Evolutionary conservation across 2,797 vertebrate species (phyloP), one percentile per base, ranked within the genome.

Genomic region (Rhabdomys pumilio): DNA sequence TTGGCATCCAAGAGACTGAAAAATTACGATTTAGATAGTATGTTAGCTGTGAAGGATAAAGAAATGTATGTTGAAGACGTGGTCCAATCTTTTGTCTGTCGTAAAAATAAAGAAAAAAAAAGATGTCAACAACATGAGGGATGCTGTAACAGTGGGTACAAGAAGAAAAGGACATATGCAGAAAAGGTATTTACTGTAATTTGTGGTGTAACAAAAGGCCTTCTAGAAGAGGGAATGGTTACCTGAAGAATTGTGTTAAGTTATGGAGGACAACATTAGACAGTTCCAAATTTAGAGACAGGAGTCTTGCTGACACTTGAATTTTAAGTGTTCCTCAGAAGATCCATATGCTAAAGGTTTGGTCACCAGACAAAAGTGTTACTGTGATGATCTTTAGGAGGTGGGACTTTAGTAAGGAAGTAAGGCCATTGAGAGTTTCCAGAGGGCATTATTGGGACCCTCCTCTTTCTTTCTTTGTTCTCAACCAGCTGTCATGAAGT

Each of bases 151-250:
- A 0, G 7, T 89, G 61, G 22, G 1, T 47, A 93, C 19, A 31
- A 80, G 29, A 81, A 94, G 12, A 91, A 53, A 83, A 8, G 0
- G 22, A 17, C 73, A 17, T 4, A 86, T 11, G 2, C 13, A 75
- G 24, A 13, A 12, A 53, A 17, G 7, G 44, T 75, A 82, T n/a
- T 79, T 14, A 69, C 0, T 24, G 6, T 13, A 34, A 1, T 93
- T 38, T 53, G 29, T 80, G 20, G 29, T 81, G 61, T 50, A 20
- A 87, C 12, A 59, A 31, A 92, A 90, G 41, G 3, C 41, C 29
- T 77, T 92, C 17, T 29, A 83, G 81, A 95, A 65, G 15, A 94
- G 86, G 29, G 19, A 4, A 22, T 10, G 41, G 57, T 93, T 89
- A 87, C 41, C 55, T 95, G 77, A 34, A 3, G 17, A 1, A 79